Conservation (phyloP, 1,140 invertebrate genomes). For the Drosophila rufa region DNA sequence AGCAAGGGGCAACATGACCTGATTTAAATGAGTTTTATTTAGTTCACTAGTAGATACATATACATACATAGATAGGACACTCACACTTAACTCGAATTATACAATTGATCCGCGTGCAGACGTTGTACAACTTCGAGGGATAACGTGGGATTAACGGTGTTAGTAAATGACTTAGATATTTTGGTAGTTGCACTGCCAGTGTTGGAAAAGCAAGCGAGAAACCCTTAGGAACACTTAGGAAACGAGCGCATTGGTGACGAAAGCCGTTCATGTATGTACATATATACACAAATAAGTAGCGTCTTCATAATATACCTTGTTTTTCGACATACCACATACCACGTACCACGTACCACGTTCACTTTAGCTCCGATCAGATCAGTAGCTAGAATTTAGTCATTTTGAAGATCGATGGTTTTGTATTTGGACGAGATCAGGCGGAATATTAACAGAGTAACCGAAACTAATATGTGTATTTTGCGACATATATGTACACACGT, state of each 20-base stretch:
- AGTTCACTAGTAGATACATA: constrained; percentile 35
- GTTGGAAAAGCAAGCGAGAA: not conserved
- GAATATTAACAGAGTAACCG: constrained; percentile 15
- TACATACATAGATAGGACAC: constrained; percentile 33
- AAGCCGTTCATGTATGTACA: constrained; percentile 15
- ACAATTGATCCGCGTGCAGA: not conserved
- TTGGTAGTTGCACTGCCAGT: not conserved
- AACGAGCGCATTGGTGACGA: not conserved
- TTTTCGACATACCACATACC: constrained; percentile 6
- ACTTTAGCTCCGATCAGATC: constrained; percentile 18
- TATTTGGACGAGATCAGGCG: constrained; percentile 11
- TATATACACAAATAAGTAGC: constrained; percentile 24
- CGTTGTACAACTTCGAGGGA: constrained; percentile 1
- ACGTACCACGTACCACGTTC: not conserved
- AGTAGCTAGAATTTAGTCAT: constrained; percentile 34
- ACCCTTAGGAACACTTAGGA: not conserved
- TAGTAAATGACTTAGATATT: not conserved
- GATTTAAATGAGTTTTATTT: constrained; percentile 50
- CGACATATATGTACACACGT: constrained; percentile 29
- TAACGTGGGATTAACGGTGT: constrained; percentile 7
- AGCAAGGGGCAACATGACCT: constrained; percentile 33
- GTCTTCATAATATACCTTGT: constrained; percentile 7
- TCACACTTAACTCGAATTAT: constrained; percentile 9
- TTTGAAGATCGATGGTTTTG: constrained; percentile 27
- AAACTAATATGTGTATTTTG: constrained; percentile 34